phyloP scores from a whole-genome alignment of 2,888 invertebrate species.

The Nomada fabriciana region DNA sequence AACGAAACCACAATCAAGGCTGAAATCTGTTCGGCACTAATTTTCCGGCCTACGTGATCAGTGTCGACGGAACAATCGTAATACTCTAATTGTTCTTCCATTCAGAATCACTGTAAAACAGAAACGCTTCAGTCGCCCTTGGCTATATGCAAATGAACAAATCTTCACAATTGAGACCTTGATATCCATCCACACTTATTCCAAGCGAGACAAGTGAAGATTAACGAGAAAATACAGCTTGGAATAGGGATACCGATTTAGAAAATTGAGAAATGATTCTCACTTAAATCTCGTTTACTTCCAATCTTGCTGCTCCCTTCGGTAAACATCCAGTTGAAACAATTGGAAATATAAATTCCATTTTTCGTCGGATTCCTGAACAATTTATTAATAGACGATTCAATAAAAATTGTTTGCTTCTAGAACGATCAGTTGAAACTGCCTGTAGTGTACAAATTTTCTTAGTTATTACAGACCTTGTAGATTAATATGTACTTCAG shows the following conservation, averaged over 20 bases:
- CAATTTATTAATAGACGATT: no score
- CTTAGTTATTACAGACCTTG: no score
- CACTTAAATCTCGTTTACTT: neutral
- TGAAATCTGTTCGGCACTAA: constrained; percentile 44
- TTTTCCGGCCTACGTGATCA: constrained; percentile 43
- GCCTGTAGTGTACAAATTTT: no score
- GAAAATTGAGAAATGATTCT: constrained; percentile 6
- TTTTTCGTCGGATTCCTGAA: no score
- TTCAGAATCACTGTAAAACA: constrained; percentile 1
- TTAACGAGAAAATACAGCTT: neutral
- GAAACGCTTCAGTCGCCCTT: neutral
- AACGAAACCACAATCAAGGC: constrained; percentile 21
- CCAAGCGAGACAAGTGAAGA: neutral
- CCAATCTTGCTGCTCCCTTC: neutral
- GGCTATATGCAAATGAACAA: constrained; percentile 13
- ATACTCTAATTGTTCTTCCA: constrained; percentile 36
- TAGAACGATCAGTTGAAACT: no score
- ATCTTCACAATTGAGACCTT: neutral
- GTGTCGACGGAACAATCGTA: constrained; percentile 35
- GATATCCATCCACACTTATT: constrained; percentile 11
- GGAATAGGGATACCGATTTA: neutral
- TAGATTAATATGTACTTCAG: no score
- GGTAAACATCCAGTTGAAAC: neutral
- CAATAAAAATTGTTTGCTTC: no score
- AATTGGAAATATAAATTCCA: neutral